Conservation (phyloP, 2,113 vertebrate genomes). For the Shinisaurus crocodilurus region DNA sequence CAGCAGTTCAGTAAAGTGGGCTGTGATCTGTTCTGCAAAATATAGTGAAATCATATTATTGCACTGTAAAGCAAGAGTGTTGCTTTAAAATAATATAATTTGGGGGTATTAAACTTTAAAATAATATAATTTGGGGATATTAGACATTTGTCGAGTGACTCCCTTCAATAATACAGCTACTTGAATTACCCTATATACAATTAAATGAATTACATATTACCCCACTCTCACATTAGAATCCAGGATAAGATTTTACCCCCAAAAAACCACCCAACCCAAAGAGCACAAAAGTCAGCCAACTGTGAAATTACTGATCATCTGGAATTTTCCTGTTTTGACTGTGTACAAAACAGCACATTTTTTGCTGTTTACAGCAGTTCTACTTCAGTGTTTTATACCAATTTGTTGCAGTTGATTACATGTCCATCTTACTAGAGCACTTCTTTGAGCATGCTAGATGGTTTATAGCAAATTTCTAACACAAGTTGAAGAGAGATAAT, state of each 20-base stretch:
- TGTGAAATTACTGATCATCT: slow-evolving; percentile 87
- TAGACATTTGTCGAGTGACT: slow-evolving; percentile 67
- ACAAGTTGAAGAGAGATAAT: slow-evolving; percentile 41
- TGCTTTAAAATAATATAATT: slow-evolving; percentile 28
- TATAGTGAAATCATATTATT: background rate
- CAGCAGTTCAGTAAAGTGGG: slow-evolving; percentile 5
- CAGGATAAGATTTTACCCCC: slow-evolving; percentile 69
- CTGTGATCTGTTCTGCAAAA: background rate
- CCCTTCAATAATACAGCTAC: slow-evolving; percentile 65
- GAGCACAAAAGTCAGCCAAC: slow-evolving; percentile 75
- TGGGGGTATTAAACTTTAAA: background rate
- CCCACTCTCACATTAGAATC: slow-evolving; percentile 55
- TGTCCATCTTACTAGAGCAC: slow-evolving; percentile 62
- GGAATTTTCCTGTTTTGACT: slow-evolving; percentile 74
- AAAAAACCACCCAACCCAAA: slow-evolving; percentile 63
- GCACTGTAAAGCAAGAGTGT: background rate
- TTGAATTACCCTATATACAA: slow-evolving; percentile 61
- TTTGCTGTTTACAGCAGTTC: slow-evolving; percentile 63
- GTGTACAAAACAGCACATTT: slow-evolving; percentile 69
- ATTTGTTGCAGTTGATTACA: slow-evolving; percentile 74
- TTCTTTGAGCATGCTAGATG: slow-evolving; percentile 27
- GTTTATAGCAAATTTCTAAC: slow-evolving; percentile 47
- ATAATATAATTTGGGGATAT: slow-evolving; percentile 31
- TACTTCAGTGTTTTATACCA: slow-evolving; percentile 62
- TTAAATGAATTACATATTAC: slow-evolving; percentile 74